A percentile compares a stretch with the other conserved stretches of the same genome.
Evolutionary conservation across 1,140 invertebrate genomes (phyloP).

Genomic region (Dolichoris vasculosae): DNA sequence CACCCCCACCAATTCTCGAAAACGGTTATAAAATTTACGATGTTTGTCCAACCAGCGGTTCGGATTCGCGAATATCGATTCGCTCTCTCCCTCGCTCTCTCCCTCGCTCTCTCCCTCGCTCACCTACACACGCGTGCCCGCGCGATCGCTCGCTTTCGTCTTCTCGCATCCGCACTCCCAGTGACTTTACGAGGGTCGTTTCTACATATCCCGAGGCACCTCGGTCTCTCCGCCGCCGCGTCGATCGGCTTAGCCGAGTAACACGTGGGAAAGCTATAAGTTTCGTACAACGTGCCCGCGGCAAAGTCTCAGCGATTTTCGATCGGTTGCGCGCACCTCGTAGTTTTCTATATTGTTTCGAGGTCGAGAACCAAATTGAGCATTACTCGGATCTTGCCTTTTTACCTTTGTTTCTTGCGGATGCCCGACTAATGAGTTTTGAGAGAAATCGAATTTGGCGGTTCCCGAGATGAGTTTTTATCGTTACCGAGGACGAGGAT

Average conservation of each 20-base stretch:
- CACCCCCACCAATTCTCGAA: slow-evolving; percentile 13
- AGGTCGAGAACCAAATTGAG: background rate
- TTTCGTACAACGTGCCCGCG: background rate
- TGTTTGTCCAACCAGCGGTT: slow-evolving; percentile 18
- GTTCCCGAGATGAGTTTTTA: background rate
- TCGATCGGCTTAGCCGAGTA: background rate
- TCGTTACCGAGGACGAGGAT: background rate
- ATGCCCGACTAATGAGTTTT: background rate
- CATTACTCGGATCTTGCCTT: background rate
- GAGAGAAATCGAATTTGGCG: slow-evolving; percentile 16
- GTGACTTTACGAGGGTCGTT: slow-evolving; percentile 30
- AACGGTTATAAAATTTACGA: slow-evolving; percentile 49
- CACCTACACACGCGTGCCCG: no score
- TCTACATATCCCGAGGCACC: slow-evolving; percentile 17
- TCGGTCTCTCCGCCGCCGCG: background rate
- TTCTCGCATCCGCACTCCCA: background rate
- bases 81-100: no score
- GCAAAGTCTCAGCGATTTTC: background rate
- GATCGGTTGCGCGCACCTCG: background rate
- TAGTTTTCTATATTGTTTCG: background rate
- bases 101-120: no score
- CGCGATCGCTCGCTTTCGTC: no score
- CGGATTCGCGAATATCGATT: no score
- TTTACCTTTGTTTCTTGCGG: background rate
- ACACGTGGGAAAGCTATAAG: slow-evolving; percentile 24